Percentiles rank a stretch among this genome's conserved stretches.
These are phyloP conservation scores for Poecilia wingei DNA, from an alignment of 2,797 vertebrate genomes.

Conservation along the genomic window DNA sequence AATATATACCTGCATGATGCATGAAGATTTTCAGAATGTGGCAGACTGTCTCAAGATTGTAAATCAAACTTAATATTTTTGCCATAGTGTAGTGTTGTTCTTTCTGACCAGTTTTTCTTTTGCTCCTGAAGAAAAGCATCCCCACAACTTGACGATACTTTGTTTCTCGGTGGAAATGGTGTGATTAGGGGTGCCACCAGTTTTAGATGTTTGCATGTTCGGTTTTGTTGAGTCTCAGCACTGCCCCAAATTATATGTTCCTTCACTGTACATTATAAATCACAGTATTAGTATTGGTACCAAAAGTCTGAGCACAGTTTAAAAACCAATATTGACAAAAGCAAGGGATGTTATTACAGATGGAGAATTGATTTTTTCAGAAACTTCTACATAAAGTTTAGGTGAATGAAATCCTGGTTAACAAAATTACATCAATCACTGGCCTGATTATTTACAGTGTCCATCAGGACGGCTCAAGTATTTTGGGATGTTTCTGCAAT, in stretches of 20 bases:
- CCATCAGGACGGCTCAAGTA: not conserved
- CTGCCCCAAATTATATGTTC: not conserved
- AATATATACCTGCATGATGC: no score
- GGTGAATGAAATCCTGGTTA: not conserved
- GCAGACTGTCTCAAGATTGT: not conserved
- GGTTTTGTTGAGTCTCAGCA: not conserved
- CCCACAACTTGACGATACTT: not conserved
- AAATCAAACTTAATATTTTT: not conserved
- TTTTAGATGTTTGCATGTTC: not conserved
- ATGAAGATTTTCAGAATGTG: not conserved
- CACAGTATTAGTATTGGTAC: not conserved
- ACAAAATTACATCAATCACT: not conserved
- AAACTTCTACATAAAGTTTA: not conserved
- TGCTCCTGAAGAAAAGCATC: not conserved
- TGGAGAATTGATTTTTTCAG: not conserved
- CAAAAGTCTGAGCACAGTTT: not conserved
- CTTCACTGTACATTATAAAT: not conserved
- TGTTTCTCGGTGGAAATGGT: not conserved
- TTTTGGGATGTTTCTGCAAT: constrained; percentile 1
- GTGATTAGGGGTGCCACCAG: not conserved
- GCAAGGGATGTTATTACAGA: not conserved
- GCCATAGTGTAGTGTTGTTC: not conserved
- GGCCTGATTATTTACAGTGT: not conserved
- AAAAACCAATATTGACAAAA: not conserved
- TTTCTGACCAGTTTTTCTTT: not conserved